Evolutionary conservation across 2,113 vertebrate genomes (phyloP).

Genomic region (Oceanodroma tethys): DNA sequence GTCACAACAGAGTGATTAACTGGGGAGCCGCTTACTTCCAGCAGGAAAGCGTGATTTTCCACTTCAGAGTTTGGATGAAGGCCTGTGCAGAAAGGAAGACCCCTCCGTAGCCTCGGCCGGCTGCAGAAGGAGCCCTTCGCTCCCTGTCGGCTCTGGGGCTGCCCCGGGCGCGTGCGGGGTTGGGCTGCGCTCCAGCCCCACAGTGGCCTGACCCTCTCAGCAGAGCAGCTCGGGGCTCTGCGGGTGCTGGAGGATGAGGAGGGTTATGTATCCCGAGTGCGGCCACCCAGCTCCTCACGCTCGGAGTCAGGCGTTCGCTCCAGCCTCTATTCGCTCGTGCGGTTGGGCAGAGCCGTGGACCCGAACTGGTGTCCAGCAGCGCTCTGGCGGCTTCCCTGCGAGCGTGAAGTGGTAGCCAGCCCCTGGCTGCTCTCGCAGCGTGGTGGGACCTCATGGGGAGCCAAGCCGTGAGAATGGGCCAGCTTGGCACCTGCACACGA

Average conservation of each 20-base stretch:
- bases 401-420: neutral
- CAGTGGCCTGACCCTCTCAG: accelerated
- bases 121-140: neutral
- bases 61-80: neutral
- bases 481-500: neutral
- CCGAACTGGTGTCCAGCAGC: neutral
- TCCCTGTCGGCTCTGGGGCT: neutral
- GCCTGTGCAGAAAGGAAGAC: conserved; percentile 5
- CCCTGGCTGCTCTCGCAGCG: neutral
- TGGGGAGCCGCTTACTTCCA: neutral
- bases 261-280: accelerated
- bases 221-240: neutral
- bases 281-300: neutral
- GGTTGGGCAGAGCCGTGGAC: neutral
- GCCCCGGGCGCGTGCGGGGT: accelerated
- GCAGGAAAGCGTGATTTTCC: conserved; percentile 24
- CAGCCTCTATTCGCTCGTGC: accelerated
- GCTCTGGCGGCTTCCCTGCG: neutral
- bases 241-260: neutral
- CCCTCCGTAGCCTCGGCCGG: neutral
- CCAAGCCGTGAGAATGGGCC: neutral
- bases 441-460: neutral
- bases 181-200: neutral
- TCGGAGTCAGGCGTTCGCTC: accelerated
- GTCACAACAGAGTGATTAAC: conserved; percentile 14